Conservation (phyloP, 1,140 invertebrate genomes). For the Aricia agestis region DNA sequence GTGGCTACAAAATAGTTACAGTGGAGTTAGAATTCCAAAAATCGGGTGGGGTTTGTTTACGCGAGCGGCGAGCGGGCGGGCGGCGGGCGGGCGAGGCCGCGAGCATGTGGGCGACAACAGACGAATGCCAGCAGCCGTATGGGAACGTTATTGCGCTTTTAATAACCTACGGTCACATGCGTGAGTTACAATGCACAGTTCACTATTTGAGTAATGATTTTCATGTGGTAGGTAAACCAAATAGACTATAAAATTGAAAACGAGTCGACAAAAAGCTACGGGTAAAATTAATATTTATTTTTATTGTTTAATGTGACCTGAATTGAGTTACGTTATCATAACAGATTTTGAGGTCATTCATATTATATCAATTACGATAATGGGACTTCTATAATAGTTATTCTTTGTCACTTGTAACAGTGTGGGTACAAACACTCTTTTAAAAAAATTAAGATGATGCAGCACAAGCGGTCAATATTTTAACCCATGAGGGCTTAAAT, state of each 20-base stretch:
- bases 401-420: no score
- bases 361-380: no score
- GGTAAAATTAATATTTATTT: neutral
- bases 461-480: no score
- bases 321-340: no score
- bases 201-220: neutral
- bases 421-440: no score
- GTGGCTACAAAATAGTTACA: conserved; percentile 8
- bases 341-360: no score
- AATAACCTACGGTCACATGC: conserved; percentile 7
- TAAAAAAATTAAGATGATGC: no score
- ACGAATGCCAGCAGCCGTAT: neutral
- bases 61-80: neutral
- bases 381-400: no score
- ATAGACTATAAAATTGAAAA: neutral
- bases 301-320: neutral
- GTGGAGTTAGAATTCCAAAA: conserved; percentile 1
- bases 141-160: neutral
- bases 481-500: no score
- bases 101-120: conserved; percentile 13
- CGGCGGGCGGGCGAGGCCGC: neutral
- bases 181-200: neutral
- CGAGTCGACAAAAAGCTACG: neutral
- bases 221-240: neutral
- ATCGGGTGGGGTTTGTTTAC: conserved; percentile 9